A percentile compares a stretch with the other conserved stretches of the same genome.
phyloP scores from a whole-genome alignment of 2,888 invertebrate genomes.

The Leucozona laternaria region DNA sequence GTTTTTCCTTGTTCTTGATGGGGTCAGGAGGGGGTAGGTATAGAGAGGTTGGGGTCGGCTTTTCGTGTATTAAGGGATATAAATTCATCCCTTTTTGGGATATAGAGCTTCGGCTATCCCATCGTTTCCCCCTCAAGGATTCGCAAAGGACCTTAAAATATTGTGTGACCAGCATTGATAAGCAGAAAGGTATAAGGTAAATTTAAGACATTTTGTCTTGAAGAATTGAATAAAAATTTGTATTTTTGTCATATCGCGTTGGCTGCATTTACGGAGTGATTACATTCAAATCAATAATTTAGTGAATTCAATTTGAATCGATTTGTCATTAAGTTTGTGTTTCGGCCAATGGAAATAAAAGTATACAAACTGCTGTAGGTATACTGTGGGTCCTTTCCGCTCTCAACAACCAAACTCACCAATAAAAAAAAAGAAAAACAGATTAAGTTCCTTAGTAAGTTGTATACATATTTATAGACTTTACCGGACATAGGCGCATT shows the following conservation, averaged over 20 bases:
- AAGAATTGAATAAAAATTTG: constrained; percentile 36
- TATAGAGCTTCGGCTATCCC: constrained; percentile 40
- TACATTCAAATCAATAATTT: constrained; percentile 74
- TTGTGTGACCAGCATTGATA: constrained; percentile 74
- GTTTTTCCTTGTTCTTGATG: constrained; percentile 35
- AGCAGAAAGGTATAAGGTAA: constrained; percentile 63
- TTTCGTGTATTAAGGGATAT: constrained; percentile 75
- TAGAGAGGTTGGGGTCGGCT: constrained; percentile 27
- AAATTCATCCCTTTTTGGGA: constrained; percentile 76
- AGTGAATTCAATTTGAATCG: constrained; percentile 64
- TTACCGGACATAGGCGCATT: not conserved
- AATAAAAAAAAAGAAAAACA: constrained; percentile 30
- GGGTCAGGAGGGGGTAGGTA: not conserved
- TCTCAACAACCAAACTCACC: not conserved
- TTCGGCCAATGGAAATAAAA: not conserved
- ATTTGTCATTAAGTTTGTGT: constrained; percentile 67
- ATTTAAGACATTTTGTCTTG: constrained; percentile 20
- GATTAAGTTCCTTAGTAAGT: constrained; percentile 46
- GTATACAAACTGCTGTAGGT: not conserved
- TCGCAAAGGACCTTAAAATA: constrained; percentile 56
- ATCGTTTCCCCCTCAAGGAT: constrained; percentile 43
- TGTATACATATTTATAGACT: not conserved
- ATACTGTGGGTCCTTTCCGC: not conserved
- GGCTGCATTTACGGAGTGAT: constrained; percentile 74
- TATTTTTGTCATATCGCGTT: constrained; percentile 74